Conservation (phyloP, 64 coral and sea anemone genomes). For the Porites lutea region DNA sequence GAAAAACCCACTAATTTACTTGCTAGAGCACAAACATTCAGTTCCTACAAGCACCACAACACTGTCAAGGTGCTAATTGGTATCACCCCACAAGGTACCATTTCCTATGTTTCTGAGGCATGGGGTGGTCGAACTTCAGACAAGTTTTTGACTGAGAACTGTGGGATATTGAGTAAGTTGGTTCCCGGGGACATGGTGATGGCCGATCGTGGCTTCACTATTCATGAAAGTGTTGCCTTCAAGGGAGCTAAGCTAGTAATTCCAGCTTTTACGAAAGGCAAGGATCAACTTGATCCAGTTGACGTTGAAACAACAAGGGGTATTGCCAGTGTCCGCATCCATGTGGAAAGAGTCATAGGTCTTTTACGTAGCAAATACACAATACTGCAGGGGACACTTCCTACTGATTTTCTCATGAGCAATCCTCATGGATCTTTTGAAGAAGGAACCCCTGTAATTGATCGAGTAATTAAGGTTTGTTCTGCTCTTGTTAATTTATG, state of each 20-base stretch:
- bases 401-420: slow-evolving; percentile 40
- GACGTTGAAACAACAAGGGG: slow-evolving; percentile 50
- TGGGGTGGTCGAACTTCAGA: slow-evolving; percentile 31
- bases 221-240: slow-evolving; percentile 20
- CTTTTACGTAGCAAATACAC: slow-evolving; percentile 7
- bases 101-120: slow-evolving; percentile 17
- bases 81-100: slow-evolving; percentile 18
- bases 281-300: slow-evolving; percentile 16
- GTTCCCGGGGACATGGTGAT: slow-evolving; percentile 48
- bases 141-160: slow-evolving; percentile 48
- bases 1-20: slow-evolving; percentile 25
- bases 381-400: slow-evolving; percentile 30
- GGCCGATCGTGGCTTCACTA: slow-evolving; percentile 34
- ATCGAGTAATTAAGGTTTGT: slow-evolving; percentile 52
- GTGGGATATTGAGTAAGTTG: slow-evolving; percentile 22
- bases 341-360: slow-evolving; percentile 38
- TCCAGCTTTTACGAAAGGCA: slow-evolving; percentile 59
- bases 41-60: slow-evolving; percentile 18
- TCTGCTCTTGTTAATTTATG: slow-evolving; percentile 45
- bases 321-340: slow-evolving; percentile 31
- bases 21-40: slow-evolving; percentile 36
- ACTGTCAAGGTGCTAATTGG: slow-evolving; percentile 15
- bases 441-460: slow-evolving; percentile 24
- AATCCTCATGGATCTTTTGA: slow-evolving; percentile 13
- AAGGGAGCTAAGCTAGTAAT: slow-evolving; percentile 18